A percentile compares a stretch with the other conserved stretches of the same genome.
Evolutionary conservation across 2,888 invertebrate species (phyloP).

Genomic region (Pemphredon lugubris): DNA sequence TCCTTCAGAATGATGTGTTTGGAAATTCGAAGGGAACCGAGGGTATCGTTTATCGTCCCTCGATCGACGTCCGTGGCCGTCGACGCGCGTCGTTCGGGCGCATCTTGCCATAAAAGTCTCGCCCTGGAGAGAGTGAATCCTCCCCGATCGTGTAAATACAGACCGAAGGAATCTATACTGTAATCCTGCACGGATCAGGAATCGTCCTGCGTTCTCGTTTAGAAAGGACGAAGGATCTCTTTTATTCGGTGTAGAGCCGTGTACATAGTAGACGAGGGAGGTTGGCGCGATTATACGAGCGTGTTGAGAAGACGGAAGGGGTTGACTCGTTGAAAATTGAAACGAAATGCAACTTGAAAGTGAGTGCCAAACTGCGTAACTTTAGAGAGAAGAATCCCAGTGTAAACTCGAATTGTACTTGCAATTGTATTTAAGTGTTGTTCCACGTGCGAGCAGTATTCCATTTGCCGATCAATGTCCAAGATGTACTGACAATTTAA

Average conservation of each 20-base stretch:
- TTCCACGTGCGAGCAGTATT: slow-evolving; percentile 77
- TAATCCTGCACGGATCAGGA: slow-evolving; percentile 30
- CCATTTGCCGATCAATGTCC: slow-evolving; percentile 76
- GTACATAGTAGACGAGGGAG: slow-evolving; percentile 40
- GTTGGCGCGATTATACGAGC: background rate
- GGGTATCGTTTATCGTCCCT: background rate
- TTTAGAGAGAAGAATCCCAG: slow-evolving; percentile 67
- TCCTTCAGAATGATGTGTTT: no score
- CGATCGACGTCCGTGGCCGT: slow-evolving; percentile 19
- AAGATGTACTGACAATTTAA: slow-evolving; percentile 77
- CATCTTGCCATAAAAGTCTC: slow-evolving; percentile 68
- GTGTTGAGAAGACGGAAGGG: background rate
- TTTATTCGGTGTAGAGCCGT: slow-evolving; percentile 10
- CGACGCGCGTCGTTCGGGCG: slow-evolving; percentile 32
- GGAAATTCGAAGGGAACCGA: no score
- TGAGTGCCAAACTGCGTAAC: slow-evolving; percentile 79
- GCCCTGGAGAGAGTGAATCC: slow-evolving; percentile 40
- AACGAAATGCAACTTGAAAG: slow-evolving; percentile 45
- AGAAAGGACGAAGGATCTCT: slow-evolving; percentile 16
- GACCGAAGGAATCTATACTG: slow-evolving; percentile 33
- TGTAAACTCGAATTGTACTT: slow-evolving; percentile 72
- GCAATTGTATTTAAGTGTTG: slow-evolving; percentile 73
- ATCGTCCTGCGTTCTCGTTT: slow-evolving; percentile 10
- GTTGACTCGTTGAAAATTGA: background rate
- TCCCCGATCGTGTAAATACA: slow-evolving; percentile 54